Base-by-base conservation (phyloP, 2,888 invertebrate genomes). In the Drosophila limbata region DNA sequence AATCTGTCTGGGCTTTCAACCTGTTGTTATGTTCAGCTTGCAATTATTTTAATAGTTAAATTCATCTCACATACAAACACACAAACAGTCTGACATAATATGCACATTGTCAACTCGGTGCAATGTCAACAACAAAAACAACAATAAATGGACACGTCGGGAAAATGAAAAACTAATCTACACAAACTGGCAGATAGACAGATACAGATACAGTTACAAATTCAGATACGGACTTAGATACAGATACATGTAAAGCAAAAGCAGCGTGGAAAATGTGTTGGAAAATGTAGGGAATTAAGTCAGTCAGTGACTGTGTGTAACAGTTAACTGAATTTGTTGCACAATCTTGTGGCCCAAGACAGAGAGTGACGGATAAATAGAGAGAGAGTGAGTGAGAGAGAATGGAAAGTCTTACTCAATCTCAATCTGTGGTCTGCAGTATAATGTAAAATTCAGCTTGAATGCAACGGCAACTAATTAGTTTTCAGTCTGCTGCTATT, bases 251-350 rank as follows among this genome's bases (percentile, higher is more conserved):
- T 11, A 47, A 17, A 57, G 53, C 33, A 68, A 62, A 33, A 50
- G 65, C 21, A 48, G 21, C 55, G 15, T 62, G 73, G 61, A 78
- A 69, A 78, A 69, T 56, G 47, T 28, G 31, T 48, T 48, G 48
- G 47, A 66, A 85, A 80, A 84, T 87, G 87, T 89, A 84, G 85
- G 84, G 87, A 89, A 84, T 84, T 84, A 84, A 89, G 89, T 87
- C 89, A 84, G 81, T 63, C 84, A 84, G 84, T 70, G 82, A 81
- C 64, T 81, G 79, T 73, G 87, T 88, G 84, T 81, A 87, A 87
- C 83, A 84, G 80, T 87, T 84, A 87, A 86, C 89, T 88, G 84
- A 84, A 74, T 88, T 84, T 83, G 72, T 89, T 89, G 73, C 88
- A 88, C 86, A 89, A 88, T 78, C 87, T 45, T 47, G 35, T 13